phyloP scores from a whole-genome alignment of 1,140 invertebrate genomes.

The Callitettix versicolor region DNA sequence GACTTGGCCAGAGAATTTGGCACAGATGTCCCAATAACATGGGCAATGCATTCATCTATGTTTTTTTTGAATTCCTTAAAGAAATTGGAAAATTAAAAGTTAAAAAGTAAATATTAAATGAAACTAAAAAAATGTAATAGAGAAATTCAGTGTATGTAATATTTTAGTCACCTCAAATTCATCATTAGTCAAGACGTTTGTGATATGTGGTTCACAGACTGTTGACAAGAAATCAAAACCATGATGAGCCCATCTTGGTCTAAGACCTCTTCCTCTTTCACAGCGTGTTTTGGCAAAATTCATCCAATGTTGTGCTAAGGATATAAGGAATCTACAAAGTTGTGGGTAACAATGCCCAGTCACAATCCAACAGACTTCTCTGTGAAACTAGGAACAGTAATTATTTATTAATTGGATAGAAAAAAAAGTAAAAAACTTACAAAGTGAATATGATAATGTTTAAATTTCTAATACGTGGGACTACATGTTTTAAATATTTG shows the following conservation, averaged over 20 bases:
- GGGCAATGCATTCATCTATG: constrained; percentile 66
- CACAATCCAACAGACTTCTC: constrained; percentile 59
- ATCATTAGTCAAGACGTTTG: constrained; percentile 55
- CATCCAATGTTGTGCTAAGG: constrained; percentile 80
- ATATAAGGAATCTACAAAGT: constrained; percentile 44
- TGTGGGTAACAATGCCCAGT: constrained; percentile 34
- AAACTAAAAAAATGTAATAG: too few relatives aligned
- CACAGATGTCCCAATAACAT: constrained; percentile 53
- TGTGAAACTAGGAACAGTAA: constrained; percentile 61
- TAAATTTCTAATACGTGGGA: too few relatives aligned
- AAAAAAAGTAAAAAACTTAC: too few relatives aligned
- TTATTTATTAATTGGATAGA: constrained; percentile 13
- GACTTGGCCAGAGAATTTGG: too few relatives aligned
- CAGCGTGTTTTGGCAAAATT: constrained; percentile 68
- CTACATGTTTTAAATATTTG: too few relatives aligned
- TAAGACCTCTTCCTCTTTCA: constrained; percentile 67
- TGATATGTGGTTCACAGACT: constrained; percentile 70
- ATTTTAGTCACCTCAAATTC: constrained; percentile 53
- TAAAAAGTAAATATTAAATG: too few relatives aligned
- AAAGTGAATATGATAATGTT: too few relatives aligned
- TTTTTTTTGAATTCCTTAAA: constrained; percentile 47
- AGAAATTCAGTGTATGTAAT: too few relatives aligned
- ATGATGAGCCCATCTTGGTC: constrained; percentile 74
- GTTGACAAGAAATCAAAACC: constrained; percentile 75
- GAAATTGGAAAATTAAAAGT: background rate